These are phyloP conservation scores for Sebastes schlegelii DNA, from an alignment of 2,113 vertebrate species.

Conservation along the genomic window DNA sequence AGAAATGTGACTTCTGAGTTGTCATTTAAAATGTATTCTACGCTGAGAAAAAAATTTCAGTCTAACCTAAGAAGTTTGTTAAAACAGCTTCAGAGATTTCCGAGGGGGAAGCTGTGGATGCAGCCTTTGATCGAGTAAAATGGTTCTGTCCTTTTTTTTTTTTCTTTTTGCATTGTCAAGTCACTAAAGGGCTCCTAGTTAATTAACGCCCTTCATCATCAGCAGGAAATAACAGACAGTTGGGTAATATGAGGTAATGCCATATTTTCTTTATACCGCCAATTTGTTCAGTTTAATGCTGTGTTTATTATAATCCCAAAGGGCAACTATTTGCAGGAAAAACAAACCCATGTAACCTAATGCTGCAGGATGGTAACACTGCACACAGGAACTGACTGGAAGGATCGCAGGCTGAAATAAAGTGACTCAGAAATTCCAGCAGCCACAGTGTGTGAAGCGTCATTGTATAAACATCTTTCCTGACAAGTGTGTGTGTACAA, in stretches of 20 bases:
- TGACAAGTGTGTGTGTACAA: slow-evolving; percentile 24
- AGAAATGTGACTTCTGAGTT: not conserved
- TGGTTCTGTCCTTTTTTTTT: not conserved
- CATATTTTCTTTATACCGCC: slow-evolving; percentile 18
- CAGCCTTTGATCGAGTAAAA: slow-evolving; percentile 20
- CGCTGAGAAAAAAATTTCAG: not conserved
- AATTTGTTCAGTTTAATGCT: not conserved
- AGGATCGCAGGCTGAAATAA: slow-evolving; percentile 14
- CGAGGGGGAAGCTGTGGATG: not conserved
- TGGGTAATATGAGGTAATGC: slow-evolving; percentile 15
- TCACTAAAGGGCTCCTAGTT: not conserved
- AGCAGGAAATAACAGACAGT: slow-evolving; percentile 3
- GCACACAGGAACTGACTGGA: not conserved
- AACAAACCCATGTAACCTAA: not conserved
- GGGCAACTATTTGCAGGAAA: slow-evolving; percentile 11
- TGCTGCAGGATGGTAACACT: not conserved
- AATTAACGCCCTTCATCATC: slow-evolving; percentile 33
- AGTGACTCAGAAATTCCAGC: slow-evolving; percentile 22
- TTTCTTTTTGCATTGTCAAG: not conserved
- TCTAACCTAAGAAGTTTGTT: not conserved
- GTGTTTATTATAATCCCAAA: slow-evolving; percentile 30
- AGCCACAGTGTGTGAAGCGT: slow-evolving; percentile 15
- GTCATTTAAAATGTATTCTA: not conserved
- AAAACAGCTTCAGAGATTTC: slow-evolving; percentile 13
- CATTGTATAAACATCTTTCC: slow-evolving; percentile 6